Evolutionary conservation across 2,113 vertebrate species (phyloP).

Genomic region (Malurus alboscapulatus): DNA sequence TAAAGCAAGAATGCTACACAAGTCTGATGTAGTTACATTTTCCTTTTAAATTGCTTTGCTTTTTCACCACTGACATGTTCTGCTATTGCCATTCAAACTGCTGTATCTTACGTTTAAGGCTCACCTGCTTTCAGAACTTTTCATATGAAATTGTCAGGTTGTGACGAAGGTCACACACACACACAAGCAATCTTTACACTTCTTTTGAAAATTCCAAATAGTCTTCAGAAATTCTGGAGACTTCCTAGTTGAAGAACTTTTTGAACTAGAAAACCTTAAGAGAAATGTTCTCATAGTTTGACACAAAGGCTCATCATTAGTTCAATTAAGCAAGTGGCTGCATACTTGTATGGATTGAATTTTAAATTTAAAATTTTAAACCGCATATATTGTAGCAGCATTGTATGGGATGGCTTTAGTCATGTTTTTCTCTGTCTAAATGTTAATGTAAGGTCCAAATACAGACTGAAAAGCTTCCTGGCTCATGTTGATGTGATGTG

Average conservation of each 20-base stretch:
- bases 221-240: constrained; percentile 54
- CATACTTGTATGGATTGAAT: background rate
- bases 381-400: background rate
- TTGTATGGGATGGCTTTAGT: background rate
- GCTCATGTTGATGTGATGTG: constrained; percentile 61
- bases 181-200: background rate
- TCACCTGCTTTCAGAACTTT: constrained; percentile 29
- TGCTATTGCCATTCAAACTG: background rate
- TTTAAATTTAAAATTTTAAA: background rate
- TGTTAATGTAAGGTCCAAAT: background rate
- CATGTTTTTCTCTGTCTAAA: background rate
- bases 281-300: background rate
- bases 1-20: background rate
- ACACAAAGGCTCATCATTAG: background rate
- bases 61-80: background rate
- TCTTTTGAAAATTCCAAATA: background rate
- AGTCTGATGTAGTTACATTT: background rate
- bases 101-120: background rate
- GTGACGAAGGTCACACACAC: background rate
- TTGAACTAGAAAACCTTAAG: background rate
- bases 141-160: background rate
- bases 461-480: constrained; percentile 34
- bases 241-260: constrained; percentile 37
- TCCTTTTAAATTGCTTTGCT: background rate
- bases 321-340: background rate